Evolutionary conservation across 2,797 vertebrate species (phyloP), one percentile per base, ranked within the genome.

Genomic region (Nyctalus aviator): DNA sequence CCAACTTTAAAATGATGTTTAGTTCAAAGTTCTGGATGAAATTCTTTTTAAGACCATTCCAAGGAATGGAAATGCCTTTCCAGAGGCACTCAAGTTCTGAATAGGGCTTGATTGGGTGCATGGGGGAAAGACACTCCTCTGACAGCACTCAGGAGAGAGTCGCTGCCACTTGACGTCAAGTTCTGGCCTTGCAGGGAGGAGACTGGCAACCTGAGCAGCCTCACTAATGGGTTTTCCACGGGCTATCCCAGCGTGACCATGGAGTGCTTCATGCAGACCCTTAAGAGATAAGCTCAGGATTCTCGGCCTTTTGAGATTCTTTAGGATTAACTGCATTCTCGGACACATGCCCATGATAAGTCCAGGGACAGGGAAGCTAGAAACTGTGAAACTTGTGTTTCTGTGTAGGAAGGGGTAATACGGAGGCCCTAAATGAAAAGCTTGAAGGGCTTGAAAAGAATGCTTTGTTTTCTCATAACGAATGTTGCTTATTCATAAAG

Each of bases 401-500:
- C 32, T 64, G 23, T 87, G 84, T 17, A 44, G 27, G 9, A 66
- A 46, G 11, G 55, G 46, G 7, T 71, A 44, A 92, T 30, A 21
- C 50, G 25, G 62, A 78, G 14, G 32, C 72, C 57, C 62, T 62
- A 17, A 21, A 41, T 27, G n/a, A 57, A 73, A 82, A 93, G n/a
- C 81, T 73, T 1, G 1, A 23, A 64, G 57, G 12, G 25, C 59
- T 91, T 81, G n/a, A 77, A 86, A 89, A 94, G 73, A 37, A 78
- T 53, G 46, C 91, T 96, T 93, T 87, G 75, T 95, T 88, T 93
- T 84, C 89, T 69, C 10, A 27, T 64, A 88, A 89, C 72, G 88
- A 35, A 68, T 84, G 53, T 50, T 1, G 4, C 87, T 96, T 87
- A 78, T 62, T 72, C 15, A 0, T 83, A 87, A 89, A 62, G 77